phyloP scores from a whole-genome alignment of 2,888 invertebrate genomes.

The Pristionchus fissidentatus region DNA sequence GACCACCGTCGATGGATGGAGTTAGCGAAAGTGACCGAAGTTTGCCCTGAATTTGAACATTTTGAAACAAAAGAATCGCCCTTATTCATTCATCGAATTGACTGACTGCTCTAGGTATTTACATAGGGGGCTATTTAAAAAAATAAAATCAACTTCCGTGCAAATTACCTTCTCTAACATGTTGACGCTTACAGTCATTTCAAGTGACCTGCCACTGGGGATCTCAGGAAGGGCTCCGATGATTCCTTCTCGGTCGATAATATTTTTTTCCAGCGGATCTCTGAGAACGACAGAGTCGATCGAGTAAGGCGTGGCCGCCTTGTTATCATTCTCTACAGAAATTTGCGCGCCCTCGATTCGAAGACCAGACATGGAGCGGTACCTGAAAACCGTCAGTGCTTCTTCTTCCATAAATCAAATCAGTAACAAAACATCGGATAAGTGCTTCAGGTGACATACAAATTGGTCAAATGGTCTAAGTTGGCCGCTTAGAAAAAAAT shows the following conservation, averaged over 20 bases:
- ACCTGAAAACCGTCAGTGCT: slow-evolving; percentile 33
- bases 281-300: slow-evolving; percentile 3
- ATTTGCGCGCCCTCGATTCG: slow-evolving; percentile 17
- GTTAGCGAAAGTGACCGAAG: neutral
- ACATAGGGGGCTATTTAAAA: too few species aligned
- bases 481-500: too few species aligned
- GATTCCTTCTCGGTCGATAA: neutral
- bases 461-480: too few species aligned
- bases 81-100: too few species aligned
- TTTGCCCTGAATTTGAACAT: neutral
- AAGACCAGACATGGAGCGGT: slow-evolving; percentile 14
- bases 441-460: too few species aligned
- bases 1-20: slow-evolving; percentile 7
- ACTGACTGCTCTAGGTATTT: too few species aligned
- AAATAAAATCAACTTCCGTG: too few species aligned
- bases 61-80: neutral
- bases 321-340: neutral
- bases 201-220: neutral
- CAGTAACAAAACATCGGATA: too few species aligned
- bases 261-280: neutral
- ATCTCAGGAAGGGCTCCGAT: slow-evolving; percentile 11
- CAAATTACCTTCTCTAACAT: neutral
- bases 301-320: neutral
- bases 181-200: neutral
- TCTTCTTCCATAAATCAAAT: too few species aligned